Evolutionary conservation across 2,797 vertebrate species (phyloP).

Genomic region (Anas capensis): DNA sequence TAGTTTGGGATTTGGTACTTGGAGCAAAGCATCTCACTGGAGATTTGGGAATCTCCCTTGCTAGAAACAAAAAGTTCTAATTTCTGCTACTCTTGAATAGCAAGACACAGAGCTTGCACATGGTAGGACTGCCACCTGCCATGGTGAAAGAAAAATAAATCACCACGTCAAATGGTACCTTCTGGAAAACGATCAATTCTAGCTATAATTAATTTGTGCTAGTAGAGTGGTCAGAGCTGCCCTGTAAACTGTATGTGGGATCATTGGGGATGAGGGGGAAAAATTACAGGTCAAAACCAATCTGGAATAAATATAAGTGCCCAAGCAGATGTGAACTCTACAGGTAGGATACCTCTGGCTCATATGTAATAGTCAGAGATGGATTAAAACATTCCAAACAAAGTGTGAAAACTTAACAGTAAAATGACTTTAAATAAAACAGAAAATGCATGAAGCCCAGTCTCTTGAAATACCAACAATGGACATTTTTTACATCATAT

Average conservation of each 20-base stretch:
- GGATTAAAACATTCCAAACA: background rate
- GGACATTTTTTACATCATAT: background rate
- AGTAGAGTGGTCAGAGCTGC: background rate
- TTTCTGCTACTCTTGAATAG: background rate
- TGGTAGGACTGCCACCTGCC: background rate
- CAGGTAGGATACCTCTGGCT: background rate
- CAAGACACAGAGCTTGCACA: background rate
- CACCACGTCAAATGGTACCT: accelerated
- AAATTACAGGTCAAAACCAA: background rate
- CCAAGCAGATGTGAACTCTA: background rate
- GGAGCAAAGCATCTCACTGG: background rate
- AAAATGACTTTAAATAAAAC: background rate
- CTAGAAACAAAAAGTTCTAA: background rate
- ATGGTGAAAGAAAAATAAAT: background rate
- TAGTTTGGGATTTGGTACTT: background rate
- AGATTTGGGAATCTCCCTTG: background rate
- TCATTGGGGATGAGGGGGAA: background rate
- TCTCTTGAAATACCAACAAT: background rate
- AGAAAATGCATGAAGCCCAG: background rate
- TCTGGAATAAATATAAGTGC: background rate
- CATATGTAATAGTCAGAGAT: background rate
- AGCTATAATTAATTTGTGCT: background rate
- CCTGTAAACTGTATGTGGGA: background rate
- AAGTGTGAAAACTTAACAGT: background rate
- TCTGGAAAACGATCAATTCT: background rate